A percentile compares a stretch with the other conserved stretches of the same genome.
Conservation (phyloP, 1,140 invertebrate species). For the Venturia canescens region DNA sequence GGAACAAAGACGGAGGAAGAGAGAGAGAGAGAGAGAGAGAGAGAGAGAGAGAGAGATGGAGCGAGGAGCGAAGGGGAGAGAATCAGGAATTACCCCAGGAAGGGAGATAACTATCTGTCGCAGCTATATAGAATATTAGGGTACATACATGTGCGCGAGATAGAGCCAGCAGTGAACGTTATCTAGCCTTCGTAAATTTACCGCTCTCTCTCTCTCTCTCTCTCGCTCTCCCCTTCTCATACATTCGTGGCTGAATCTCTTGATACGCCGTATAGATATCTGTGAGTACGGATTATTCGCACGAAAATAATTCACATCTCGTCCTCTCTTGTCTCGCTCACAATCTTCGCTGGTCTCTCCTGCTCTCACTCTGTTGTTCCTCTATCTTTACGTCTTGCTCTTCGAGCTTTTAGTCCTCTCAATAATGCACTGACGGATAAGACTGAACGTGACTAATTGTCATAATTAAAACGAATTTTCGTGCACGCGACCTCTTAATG, state of each 20-base stretch:
- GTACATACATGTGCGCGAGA: constrained; percentile 13
- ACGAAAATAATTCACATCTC: constrained; percentile 37
- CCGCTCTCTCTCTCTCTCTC: not conserved
- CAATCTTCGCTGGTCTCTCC: not conserved
- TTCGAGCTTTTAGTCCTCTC: not conserved
- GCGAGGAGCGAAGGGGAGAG: constrained; percentile 57
- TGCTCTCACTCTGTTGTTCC: not conserved
- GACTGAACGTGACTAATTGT: constrained; percentile 40
- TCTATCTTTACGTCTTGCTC: not conserved
- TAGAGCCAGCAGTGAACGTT: constrained; percentile 33
- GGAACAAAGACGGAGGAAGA: not conserved
- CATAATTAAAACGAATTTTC: constrained; percentile 36
- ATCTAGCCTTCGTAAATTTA: constrained; percentile 43
- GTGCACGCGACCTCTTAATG: not conserved
- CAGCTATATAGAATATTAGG: constrained; percentile 21
- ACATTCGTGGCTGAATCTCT: constrained; percentile 6
- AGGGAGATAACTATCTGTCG: constrained; percentile 38
- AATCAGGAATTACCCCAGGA: constrained; percentile 37
- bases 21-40: constrained; percentile 10
- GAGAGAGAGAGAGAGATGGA: constrained; percentile 10
- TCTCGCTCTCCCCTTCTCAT: not conserved
- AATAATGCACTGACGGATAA: constrained; percentile 30
- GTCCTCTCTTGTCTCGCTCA: not conserved
- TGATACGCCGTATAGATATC: not conserved
- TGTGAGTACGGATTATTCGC: constrained; percentile 19